phyloP scores from a whole-genome alignment of 2,797 vertebrate genomes.

The Kryptolebias ocellatus region DNA sequence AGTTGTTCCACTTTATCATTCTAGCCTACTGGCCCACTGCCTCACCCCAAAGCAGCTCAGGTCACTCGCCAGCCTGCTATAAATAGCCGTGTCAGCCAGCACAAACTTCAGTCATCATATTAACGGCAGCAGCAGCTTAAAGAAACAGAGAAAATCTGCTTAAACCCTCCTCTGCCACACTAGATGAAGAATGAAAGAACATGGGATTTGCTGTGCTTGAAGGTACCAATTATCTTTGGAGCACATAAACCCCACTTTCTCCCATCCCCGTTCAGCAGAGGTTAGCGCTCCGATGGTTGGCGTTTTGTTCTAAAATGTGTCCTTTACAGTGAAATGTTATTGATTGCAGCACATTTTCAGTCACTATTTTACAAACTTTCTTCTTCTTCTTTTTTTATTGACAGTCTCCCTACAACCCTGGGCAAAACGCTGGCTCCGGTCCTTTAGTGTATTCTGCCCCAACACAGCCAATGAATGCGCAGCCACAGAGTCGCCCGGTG shows the following conservation, averaged over 20 bases:
- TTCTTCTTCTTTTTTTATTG: slow-evolving; percentile 26
- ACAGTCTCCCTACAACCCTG: slow-evolving; percentile 94
- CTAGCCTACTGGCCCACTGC: slow-evolving; percentile 42
- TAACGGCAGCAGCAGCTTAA: slow-evolving; percentile 33
- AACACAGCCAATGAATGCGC: slow-evolving; percentile 94
- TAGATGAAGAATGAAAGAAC: slow-evolving; percentile 40
- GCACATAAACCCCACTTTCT: slow-evolving; percentile 38
- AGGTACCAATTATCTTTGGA: slow-evolving; percentile 45
- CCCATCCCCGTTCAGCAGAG: slow-evolving; percentile 17
- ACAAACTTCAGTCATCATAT: slow-evolving; percentile 50
- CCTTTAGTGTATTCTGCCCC: slow-evolving; percentile 93
- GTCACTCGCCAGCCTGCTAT: slow-evolving; percentile 44
- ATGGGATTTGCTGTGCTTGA: slow-evolving; percentile 39
- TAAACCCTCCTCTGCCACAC: slow-evolving; percentile 41
- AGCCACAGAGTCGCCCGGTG: slow-evolving; percentile 95
- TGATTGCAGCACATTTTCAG: slow-evolving; percentile 3
- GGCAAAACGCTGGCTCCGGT: slow-evolving; percentile 93
- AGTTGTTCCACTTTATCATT: slow-evolving; percentile 40
- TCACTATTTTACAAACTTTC: slow-evolving; percentile 15
- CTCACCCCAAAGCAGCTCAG: slow-evolving; percentile 49
- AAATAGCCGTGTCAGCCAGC: slow-evolving; percentile 53
- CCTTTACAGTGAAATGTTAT: slow-evolving; percentile 10
- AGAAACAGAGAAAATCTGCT: slow-evolving; percentile 35
- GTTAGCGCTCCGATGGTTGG: slow-evolving; percentile 8
- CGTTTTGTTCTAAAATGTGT: slow-evolving; percentile 10